phyloP scores from a whole-genome alignment of 2,797 vertebrate genomes.

The Danio kyathit region DNA sequence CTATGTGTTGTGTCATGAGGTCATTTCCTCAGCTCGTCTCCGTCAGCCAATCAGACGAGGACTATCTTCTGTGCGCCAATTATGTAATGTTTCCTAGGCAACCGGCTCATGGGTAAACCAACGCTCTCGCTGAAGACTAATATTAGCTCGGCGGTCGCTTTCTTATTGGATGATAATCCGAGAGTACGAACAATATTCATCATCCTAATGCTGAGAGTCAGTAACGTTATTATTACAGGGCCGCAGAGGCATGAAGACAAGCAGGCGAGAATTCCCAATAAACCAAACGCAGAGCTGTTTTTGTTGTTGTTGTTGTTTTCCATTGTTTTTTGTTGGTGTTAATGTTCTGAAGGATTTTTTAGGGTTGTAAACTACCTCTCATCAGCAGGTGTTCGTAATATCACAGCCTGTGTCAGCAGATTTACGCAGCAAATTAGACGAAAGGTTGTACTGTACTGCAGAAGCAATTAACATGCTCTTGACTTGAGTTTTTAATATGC shows the following conservation, averaged over 20 bases:
- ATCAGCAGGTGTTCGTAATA: constrained; percentile 54
- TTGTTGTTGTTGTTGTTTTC: neutral
- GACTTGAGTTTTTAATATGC: neutral
- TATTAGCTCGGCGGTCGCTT: constrained; percentile 79
- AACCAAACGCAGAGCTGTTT: constrained; percentile 10
- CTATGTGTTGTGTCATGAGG: constrained; percentile 31
- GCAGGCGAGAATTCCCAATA: constrained; percentile 5
- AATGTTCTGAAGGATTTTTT: constrained; percentile 13
- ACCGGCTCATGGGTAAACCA: constrained; percentile 83
- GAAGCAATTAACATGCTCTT: constrained; percentile 22
- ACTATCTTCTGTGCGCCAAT: constrained; percentile 75
- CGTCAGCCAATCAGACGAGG: constrained; percentile 61
- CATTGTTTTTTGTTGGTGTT: neutral
- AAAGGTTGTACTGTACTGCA: neutral
- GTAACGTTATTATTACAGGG: constrained; percentile 57
- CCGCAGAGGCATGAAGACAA: constrained; percentile 44
- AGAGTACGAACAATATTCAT: constrained; percentile 78
- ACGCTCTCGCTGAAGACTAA: constrained; percentile 77
- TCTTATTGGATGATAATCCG: constrained; percentile 75
- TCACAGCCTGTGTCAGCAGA: constrained; percentile 54
- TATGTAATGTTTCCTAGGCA: constrained; percentile 86
- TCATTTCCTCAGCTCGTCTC: constrained; percentile 61
- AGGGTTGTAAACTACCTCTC: constrained; percentile 39
- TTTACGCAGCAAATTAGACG: constrained; percentile 40
- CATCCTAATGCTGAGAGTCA: constrained; percentile 68